Conservation (phyloP, 1,140 invertebrate genomes). For the Hyles vespertilio region DNA sequence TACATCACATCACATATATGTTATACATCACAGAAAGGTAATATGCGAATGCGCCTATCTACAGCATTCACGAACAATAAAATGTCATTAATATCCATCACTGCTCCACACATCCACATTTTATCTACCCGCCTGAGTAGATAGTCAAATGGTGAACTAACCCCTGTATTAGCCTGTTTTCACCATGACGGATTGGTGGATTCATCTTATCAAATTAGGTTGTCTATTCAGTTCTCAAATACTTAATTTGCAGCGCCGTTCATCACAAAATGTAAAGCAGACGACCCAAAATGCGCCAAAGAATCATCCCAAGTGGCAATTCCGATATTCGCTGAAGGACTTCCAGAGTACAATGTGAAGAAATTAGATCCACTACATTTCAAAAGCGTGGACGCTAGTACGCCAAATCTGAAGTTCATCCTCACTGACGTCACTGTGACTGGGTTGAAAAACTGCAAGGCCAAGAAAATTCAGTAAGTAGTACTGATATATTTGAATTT, state of each 20-base stretch:
- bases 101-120: too few species aligned
- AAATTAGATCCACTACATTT: slow-evolving; percentile 29
- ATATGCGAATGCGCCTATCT: too few species aligned
- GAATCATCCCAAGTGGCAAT: slow-evolving; percentile 25
- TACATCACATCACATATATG: too few species aligned
- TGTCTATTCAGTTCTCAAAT: too few species aligned
- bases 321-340: slow-evolving; percentile 29
- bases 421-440: slow-evolving; percentile 29
- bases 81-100: too few species aligned
- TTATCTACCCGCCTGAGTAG: too few species aligned
- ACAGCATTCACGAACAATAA: too few species aligned
- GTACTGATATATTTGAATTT: neutral
- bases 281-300: slow-evolving; percentile 37
- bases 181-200: too few species aligned
- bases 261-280: slow-evolving; percentile 35
- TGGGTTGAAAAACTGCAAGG: slow-evolving; percentile 21
- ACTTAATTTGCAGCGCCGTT: slow-evolving; percentile 18
- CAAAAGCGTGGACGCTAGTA: slow-evolving; percentile 27
- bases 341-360: slow-evolving; percentile 31
- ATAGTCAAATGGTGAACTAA: too few species aligned
- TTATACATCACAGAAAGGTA: too few species aligned
- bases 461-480: slow-evolving; percentile 10
- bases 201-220: too few species aligned
- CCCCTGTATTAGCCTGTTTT: too few species aligned
- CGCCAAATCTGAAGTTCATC: slow-evolving; percentile 28